Evolutionary conservation across 92 coral and sea anemone species (phyloP).

Genomic region (Zoanthus gigantus): DNA sequence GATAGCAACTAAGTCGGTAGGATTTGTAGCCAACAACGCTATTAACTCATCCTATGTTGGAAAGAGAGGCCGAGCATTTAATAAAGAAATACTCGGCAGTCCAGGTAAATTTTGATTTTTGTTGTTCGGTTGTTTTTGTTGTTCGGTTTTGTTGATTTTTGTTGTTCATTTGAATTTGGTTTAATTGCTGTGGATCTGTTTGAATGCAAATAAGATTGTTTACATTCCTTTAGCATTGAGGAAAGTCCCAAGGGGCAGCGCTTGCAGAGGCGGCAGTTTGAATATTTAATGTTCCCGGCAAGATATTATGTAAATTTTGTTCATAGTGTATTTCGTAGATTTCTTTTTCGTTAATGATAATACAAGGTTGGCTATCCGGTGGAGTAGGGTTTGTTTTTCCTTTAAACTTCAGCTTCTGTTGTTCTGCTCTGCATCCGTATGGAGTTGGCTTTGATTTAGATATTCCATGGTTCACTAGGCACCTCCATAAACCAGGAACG

Average conservation of each 20-base stretch:
- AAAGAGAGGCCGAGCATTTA: conserved; percentile 46
- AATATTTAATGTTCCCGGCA: conserved; percentile 2
- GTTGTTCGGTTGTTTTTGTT: not conserved
- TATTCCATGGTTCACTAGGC: no score
- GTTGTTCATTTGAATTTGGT: conserved; percentile 1
- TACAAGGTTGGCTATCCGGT: not conserved
- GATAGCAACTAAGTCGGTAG: conserved; percentile 56
- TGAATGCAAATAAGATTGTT: conserved; percentile 28
- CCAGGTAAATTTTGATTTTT: not conserved
- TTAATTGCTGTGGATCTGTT: conserved; percentile 17
- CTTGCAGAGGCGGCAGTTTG: no score
- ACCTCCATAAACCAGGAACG: no score
- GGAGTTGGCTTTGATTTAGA: no score
- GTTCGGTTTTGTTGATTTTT: not conserved
- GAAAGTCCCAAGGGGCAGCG: conserved; percentile 33
- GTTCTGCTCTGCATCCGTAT: not conserved
- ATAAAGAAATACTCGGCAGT: conserved; percentile 38
- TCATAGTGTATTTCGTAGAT: not conserved
- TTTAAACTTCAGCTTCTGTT: no score
- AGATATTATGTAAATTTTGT: conserved; percentile 28
- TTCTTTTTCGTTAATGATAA: not conserved
- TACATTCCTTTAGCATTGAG: conserved; percentile 22
- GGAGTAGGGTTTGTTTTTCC: no score
- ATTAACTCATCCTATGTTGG: conserved; percentile 48
- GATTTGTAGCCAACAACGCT: conserved; percentile 23